Conservation (phyloP, 2,888 invertebrate species). For the Temnothorax unifasciatus region DNA sequence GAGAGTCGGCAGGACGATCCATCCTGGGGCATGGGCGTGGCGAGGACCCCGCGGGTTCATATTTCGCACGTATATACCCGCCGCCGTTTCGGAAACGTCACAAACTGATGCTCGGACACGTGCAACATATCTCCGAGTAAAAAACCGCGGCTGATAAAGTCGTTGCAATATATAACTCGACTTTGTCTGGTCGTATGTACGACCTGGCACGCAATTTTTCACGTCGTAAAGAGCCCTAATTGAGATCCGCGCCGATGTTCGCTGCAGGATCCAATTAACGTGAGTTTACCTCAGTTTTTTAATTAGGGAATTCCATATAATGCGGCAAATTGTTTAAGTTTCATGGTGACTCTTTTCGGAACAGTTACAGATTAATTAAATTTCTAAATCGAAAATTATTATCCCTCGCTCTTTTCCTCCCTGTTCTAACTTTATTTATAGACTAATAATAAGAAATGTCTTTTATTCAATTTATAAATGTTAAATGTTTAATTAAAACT, state of each 20-base stretch:
- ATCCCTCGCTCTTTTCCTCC: not conserved
- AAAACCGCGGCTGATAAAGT: conserved; percentile 39
- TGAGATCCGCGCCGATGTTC: not conserved
- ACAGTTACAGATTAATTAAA: conserved; percentile 23
- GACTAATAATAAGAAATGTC: not conserved
- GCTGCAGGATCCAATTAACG: not conserved
- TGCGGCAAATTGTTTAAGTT: not conserved
- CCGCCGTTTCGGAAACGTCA: conserved; percentile 29
- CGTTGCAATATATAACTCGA: conserved; percentile 16
- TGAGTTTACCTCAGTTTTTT: conserved; percentile 13
- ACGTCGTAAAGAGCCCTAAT: conserved; percentile 8
- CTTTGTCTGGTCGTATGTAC: conserved; percentile 2
- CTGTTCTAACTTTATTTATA: not conserved
- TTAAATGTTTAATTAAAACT: not conserved
- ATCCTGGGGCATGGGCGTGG: conserved; percentile 25
- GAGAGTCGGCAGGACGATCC: conserved; percentile 36
- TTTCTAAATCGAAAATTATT: conserved; percentile 4
- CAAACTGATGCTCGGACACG: conserved; percentile 19
- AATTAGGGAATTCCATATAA: conserved; percentile 4
- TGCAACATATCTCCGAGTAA: conserved; percentile 31
- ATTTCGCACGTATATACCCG: conserved; percentile 45
- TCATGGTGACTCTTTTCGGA: not conserved
- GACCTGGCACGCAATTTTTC: conserved; percentile 6
- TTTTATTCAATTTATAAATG: not conserved
- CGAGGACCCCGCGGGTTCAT: conserved; percentile 1